phyloP scores from a whole-genome alignment of 2,113 vertebrate species.

The Neomonachus schauinslandi region DNA sequence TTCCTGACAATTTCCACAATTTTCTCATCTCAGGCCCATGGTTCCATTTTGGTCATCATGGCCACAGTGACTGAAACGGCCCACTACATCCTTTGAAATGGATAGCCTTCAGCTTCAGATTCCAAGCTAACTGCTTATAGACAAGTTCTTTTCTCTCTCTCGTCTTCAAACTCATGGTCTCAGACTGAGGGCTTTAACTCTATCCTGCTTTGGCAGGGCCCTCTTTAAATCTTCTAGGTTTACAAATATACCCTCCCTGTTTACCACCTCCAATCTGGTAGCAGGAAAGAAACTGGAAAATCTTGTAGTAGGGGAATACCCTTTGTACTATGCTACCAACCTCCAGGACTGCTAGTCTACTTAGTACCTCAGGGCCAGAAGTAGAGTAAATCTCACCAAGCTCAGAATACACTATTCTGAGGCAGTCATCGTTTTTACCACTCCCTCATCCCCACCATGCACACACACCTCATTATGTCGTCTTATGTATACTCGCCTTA shows the following conservation, averaged over 20 bases:
- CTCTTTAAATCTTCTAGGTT: neutral
- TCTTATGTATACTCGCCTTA: neutral
- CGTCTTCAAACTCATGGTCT: neutral
- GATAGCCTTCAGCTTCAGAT: neutral
- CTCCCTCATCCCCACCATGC: neutral
- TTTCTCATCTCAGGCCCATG: neutral
- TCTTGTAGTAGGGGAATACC: neutral
- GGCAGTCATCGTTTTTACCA: slow-evolving; percentile 1
- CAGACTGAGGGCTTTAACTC: neutral
- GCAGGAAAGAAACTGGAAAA: neutral
- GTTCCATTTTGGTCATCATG: neutral
- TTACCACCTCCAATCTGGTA: neutral
- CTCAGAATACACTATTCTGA: neutral
- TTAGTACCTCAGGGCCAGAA: neutral
- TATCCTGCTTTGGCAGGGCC: neutral
- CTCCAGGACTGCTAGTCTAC: neutral
- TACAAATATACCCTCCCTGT: neutral
- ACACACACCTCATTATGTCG: neutral
- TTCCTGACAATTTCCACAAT: neutral
- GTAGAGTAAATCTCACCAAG: neutral
- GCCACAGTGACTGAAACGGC: neutral
- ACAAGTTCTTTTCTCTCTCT: neutral
- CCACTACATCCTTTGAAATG: neutral
- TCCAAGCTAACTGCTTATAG: neutral
- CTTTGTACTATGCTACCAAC: neutral